A percentile compares a stretch with the other conserved stretches of the same genome.
phyloP scores from a whole-genome alignment of 1,140 invertebrate genomes.

The Galleria mellonella region DNA sequence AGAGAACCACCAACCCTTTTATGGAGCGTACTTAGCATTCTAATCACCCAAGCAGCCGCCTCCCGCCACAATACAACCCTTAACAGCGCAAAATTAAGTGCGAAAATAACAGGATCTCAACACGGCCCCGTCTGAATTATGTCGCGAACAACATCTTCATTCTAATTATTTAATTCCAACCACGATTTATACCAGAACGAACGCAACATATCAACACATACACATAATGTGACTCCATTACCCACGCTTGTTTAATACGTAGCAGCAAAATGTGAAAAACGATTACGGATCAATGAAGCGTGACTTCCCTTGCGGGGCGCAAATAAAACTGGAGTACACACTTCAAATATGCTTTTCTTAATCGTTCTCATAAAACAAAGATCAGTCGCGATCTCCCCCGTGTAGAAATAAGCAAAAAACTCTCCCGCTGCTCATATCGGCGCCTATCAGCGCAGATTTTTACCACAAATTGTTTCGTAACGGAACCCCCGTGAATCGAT shows the following conservation, averaged over 20 bases:
- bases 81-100: conserved; percentile 47
- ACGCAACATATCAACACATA: conserved; percentile 9
- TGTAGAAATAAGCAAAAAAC: conserved; percentile 29
- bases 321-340: conserved; percentile 70
- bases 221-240: too few species aligned
- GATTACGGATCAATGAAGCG: conserved; percentile 73
- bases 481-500: conserved; percentile 41
- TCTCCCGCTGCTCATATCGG: conserved; percentile 42
- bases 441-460: conserved; percentile 50
- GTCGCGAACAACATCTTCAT: conserved; percentile 26
- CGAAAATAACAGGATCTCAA: conserved; percentile 36
- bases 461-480: conserved; percentile 55
- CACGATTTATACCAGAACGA: conserved; percentile 1
- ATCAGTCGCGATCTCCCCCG: conserved; percentile 55
- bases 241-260: too few species aligned
- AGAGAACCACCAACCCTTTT: conserved; percentile 53
- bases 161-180: conserved; percentile 11
- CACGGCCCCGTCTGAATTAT: conserved; percentile 26
- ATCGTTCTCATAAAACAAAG: conserved; percentile 75
- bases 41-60: conserved; percentile 44
- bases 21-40: conserved; percentile 43
- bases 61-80: conserved; percentile 40
- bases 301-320: conserved; percentile 56
- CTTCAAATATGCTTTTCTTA: conserved; percentile 75
- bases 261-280: conserved; percentile 65